Conservation (phyloP, 2,888 invertebrate genomes). For the Ectemnius continuus region DNA sequence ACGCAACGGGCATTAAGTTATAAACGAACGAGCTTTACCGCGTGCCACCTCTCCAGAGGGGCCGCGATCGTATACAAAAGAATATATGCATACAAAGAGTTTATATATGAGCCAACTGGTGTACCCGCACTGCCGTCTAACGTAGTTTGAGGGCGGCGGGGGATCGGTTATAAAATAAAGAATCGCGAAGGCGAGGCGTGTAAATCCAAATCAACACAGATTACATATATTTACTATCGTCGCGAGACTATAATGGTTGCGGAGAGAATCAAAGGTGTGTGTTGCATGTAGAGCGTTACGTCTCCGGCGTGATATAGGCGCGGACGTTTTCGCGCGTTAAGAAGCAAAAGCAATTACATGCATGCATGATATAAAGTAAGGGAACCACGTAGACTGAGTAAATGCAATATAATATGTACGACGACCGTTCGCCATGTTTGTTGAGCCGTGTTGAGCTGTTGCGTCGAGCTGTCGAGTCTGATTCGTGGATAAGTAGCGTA, state of each 20-base stretch:
- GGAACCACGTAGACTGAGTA: slow-evolving; percentile 77
- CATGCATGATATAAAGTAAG: slow-evolving; percentile 65
- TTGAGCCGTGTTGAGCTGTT: slow-evolving; percentile 68
- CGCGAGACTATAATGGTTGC: slow-evolving; percentile 56
- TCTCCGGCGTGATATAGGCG: slow-evolving; percentile 21
- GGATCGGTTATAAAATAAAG: slow-evolving; percentile 57
- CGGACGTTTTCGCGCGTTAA: slow-evolving; percentile 36
- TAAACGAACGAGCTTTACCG: slow-evolving; percentile 72
- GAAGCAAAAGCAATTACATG: slow-evolving; percentile 28
- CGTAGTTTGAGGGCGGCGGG: slow-evolving; percentile 51
- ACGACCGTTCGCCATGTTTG: slow-evolving; percentile 72
- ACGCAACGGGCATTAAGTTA: slow-evolving; percentile 73
- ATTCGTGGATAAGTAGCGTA: slow-evolving; percentile 56
- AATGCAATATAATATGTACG: slow-evolving; percentile 75
- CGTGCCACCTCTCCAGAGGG: slow-evolving; percentile 50
- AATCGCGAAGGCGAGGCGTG: slow-evolving; percentile 37
- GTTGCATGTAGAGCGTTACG: slow-evolving; percentile 47
- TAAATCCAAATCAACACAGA: slow-evolving; percentile 54
- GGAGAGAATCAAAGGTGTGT: slow-evolving; percentile 66
- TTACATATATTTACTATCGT: slow-evolving; percentile 56
- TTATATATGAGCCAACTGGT: slow-evolving; percentile 63
- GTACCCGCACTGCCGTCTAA: slow-evolving; percentile 51
- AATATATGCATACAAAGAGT: slow-evolving; percentile 62
- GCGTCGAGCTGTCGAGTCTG: slow-evolving; percentile 60
- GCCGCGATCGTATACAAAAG: slow-evolving; percentile 59